Evolutionary conservation across 2,888 invertebrate species (phyloP).

Genomic region (Euplagia quadripunctaria): DNA sequence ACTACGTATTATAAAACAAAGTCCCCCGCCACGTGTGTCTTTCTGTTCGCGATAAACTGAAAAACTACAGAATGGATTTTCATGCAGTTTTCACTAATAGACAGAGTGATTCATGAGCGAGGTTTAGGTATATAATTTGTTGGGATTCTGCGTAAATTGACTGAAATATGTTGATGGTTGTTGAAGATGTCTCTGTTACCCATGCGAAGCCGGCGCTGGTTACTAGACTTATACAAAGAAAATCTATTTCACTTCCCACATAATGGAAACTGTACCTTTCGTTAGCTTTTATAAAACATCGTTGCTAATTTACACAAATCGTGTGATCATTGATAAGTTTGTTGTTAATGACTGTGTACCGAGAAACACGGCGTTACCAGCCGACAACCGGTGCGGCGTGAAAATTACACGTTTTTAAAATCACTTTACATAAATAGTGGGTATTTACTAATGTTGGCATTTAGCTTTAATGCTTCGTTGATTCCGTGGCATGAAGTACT

Average conservation of each 20-base stretch:
- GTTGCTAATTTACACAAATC: slow-evolving; percentile 21
- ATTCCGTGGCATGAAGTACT: background rate
- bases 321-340: slow-evolving; percentile 39
- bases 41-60: too few species aligned
- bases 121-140: too few species aligned
- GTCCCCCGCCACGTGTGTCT: too few species aligned
- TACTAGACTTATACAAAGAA: background rate
- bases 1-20: too few species aligned
- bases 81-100: too few species aligned
- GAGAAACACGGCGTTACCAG: slow-evolving; percentile 39
- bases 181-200: too few species aligned
- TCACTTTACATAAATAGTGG: slow-evolving; percentile 27
- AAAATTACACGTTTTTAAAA: slow-evolving; percentile 44
- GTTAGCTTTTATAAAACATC: background rate
- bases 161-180: too few species aligned
- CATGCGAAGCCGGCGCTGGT: too few species aligned
- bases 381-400: slow-evolving; percentile 9
- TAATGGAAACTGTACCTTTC: slow-evolving; percentile 1
- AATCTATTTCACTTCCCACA: background rate
- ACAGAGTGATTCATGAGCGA: too few species aligned
- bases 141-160: too few species aligned
- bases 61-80: too few species aligned
- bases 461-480: background rate
- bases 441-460: slow-evolving; percentile 24
- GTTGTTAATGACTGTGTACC: slow-evolving; percentile 32